Evolutionary conservation across 2,888 invertebrate species (phyloP).

Genomic region (Argyresthia goedartella): DNA sequence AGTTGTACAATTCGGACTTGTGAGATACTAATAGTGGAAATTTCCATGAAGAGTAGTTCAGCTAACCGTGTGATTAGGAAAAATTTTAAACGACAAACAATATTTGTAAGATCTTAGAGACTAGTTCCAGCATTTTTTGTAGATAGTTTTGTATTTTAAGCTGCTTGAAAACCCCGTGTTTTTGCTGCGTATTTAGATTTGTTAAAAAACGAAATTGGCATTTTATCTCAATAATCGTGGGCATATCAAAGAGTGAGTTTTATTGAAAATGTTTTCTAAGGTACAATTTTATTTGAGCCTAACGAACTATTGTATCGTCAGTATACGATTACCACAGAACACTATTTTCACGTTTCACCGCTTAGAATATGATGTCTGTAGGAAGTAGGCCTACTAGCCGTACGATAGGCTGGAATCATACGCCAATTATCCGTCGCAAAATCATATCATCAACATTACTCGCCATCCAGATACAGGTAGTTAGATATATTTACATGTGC

Average conservation of each 20-base stretch:
- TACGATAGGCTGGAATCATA: background rate
- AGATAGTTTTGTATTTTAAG: slow-evolving; percentile 20
- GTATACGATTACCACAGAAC: no score
- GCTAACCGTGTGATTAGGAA: background rate
- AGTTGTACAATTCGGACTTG: background rate
- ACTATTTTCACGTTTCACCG: no score
- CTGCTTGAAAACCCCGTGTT: background rate
- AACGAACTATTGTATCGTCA: background rate
- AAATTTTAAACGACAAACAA: background rate
- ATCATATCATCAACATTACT: background rate
- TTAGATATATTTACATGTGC: background rate
- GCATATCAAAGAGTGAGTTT: slow-evolving; percentile 1
- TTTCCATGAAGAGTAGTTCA: background rate
- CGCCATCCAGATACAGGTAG: background rate
- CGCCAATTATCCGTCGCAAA: background rate
- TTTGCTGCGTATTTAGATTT: slow-evolving; percentile 3
- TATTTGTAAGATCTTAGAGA: slow-evolving; percentile 18
- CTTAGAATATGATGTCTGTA: no score
- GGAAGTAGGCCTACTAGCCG: no score
- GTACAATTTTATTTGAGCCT: background rate
- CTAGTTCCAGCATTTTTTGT: slow-evolving; percentile 57
- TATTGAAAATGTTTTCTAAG: background rate
- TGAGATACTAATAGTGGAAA: background rate
- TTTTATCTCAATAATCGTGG: background rate
- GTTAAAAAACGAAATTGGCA: background rate